phyloP scores from a whole-genome alignment of 2,888 invertebrate genomes.

The Rosalia funebris region DNA sequence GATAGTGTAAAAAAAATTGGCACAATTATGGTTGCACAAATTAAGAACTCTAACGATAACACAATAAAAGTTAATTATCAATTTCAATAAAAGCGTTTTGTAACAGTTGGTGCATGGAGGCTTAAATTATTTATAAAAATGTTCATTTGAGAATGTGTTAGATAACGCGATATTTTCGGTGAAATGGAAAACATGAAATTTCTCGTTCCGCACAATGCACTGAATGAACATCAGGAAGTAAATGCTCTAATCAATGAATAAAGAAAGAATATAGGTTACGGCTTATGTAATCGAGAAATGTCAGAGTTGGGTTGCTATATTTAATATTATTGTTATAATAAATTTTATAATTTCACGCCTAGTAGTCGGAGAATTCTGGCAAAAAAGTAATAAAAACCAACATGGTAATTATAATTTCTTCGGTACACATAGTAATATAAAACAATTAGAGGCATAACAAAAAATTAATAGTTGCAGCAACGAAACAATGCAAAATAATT shows the following conservation, averaged over 20 bases:
- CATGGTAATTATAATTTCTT: conserved; percentile 6
- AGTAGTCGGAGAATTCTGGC: not conserved
- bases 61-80: too few species aligned
- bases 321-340: conserved; percentile 29
- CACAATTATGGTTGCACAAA: too few species aligned
- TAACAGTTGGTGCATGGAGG: not conserved
- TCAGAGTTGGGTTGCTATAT: conserved; percentile 1
- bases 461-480: not conserved
- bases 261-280: conserved; percentile 44
- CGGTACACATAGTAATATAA: not conserved
- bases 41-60: too few species aligned
- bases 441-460: not conserved
- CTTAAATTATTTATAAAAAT: not conserved
- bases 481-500: not conserved
- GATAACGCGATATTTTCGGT: conserved; percentile 27
- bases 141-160: conserved; percentile 1
- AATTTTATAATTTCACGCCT: conserved; percentile 34
- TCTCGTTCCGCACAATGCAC: conserved; percentile 42
- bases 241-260: conserved; percentile 39
- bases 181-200: conserved; percentile 37
- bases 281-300: conserved; percentile 34
- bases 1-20: too few species aligned
- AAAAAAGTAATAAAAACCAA: conserved; percentile 4
- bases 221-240: conserved; percentile 45
- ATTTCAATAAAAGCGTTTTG: not conserved